Base-by-base conservation (phyloP, 2,113 vertebrate species). In the Hippocampus comes region DNA sequence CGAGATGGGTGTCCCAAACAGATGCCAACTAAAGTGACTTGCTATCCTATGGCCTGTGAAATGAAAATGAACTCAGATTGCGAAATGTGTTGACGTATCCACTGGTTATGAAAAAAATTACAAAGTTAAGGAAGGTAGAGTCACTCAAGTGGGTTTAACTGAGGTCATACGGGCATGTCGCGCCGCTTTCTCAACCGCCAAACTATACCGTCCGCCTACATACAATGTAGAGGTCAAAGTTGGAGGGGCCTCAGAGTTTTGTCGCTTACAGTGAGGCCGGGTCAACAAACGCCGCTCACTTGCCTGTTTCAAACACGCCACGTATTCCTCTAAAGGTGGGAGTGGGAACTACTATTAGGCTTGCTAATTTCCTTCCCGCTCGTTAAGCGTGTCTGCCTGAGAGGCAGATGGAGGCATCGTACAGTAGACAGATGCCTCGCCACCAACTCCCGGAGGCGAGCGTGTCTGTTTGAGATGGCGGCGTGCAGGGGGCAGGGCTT, bases 381-480 rank as follows among this genome's bases (percentile, higher is more conserved):
- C 67, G 0, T 72, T 56, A 21, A 6, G 68, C 43, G 27, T 5
- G 11, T 42, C 63, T 43, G 7, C 61, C 56, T 5, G 74, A 11
- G 23, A 57, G 80, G 84, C 88, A 88, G 88, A 90, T 90, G 84
- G 88, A 86, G 76, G 76, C 78, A 75, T 72, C 34, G 67, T 53
- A 77, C 73, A 81, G 78, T 73, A 70, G 64, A 86, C 90, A 90
- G 90, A 89, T 90, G 90, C 80, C 84, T 77, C 42, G 79, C 71
- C 68, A 63, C 21, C 72, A 82, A 78, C 64, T 77, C 78, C 82
- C 76, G 64, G 68, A 80, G 68, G 70, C 53, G 14, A 79, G 76
- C 46, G 61, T 72, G 81, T 78, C 77, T 86, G 84, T 75, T 63
- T 7, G 77, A 72, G 76, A 15, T n/a, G 77, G 63, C 5, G 65